phyloP scores from a whole-genome alignment of 2,888 invertebrate species.

The Stenoptilia bipunctidactyla region DNA sequence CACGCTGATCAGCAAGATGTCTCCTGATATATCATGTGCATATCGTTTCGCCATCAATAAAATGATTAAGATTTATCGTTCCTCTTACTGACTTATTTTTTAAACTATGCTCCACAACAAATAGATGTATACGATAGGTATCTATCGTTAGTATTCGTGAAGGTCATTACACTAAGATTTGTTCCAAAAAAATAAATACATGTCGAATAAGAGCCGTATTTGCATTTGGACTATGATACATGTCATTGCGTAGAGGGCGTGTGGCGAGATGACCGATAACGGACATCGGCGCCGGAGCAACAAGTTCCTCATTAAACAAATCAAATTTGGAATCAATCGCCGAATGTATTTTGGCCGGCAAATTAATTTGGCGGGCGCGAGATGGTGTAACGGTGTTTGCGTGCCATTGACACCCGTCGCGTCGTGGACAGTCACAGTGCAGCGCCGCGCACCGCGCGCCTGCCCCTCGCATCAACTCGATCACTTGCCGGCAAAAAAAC shows the following conservation, averaged over 20 bases:
- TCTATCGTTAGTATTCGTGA: constrained; percentile 10
- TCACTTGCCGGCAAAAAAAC: not conserved
- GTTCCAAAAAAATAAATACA: constrained; percentile 12
- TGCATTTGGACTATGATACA: constrained; percentile 22
- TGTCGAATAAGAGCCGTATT: constrained; percentile 12
- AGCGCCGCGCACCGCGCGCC: constrained; percentile 15
- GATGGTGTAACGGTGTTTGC: constrained; percentile 64
- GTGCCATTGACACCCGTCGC: constrained; percentile 69
- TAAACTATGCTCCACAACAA: not conserved
- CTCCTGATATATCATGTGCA: constrained; percentile 21
- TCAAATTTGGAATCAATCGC: constrained; percentile 53
- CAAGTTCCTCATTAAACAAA: constrained; percentile 56
- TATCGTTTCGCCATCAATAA: constrained; percentile 38
- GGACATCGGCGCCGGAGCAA: constrained; percentile 37
- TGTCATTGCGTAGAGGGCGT: constrained; percentile 26
- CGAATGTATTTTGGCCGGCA: constrained; percentile 55
- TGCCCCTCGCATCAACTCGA: constrained; percentile 1
- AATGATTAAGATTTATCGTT: constrained; percentile 23
- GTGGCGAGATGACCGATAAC: constrained; percentile 49
- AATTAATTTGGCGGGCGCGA: constrained; percentile 65
- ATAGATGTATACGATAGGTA: constrained; percentile 2
- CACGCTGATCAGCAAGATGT: constrained; percentile 38
- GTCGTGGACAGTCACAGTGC: constrained; percentile 22
- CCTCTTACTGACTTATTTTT: constrained; percentile 20
- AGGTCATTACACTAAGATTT: constrained; percentile 4